Base-by-base conservation (phyloP, 2,888 invertebrate genomes). In the Microplitis deprimator region DNA sequence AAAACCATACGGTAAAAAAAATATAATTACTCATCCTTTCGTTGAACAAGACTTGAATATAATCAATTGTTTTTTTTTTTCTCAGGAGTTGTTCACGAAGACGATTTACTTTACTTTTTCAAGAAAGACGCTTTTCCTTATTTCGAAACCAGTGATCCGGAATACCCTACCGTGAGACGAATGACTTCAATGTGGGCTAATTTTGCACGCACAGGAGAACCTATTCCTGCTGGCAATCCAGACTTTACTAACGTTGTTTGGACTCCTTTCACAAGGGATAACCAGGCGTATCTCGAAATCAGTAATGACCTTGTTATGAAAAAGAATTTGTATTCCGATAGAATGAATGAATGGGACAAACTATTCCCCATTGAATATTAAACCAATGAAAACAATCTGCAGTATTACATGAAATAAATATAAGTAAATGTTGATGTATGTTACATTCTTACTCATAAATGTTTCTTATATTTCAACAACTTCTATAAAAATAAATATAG, bases 21-120 rank as follows among this genome's bases (percentile, higher is more conserved):
- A 71, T 50, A 17, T 29, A 29, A 29, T 29, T 29, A 50, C 50
- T 50, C 8, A 50, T 13, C 50, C 10, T 10, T 50, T 13, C 1
- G 5, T 50, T 50, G 2, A 10, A 10, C 13, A 10, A 50, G 4
- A 50, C 3, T 6, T 10, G 50, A 50, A 50, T 1, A 50, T 50
- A 62, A 16, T 4, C 0, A 29, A 29, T 29, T 29, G 4, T 29
- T 62, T 8, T 62, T 5, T 62, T 6, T 68, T 68, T 60, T 81
- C 81, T 0, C 77, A 91, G 91, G 91, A 6, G 89, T 91, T 2
- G 89, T 89, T 83, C 90, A 91, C 68, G 92, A 92, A 81, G 92
- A 92, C 82, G 84, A 92, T 73, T 90, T 92, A 81, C 92, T 92
- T 82, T 80, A 92, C 5, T 91, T 91, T 82, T 89, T 88, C 68